Evolutionary conservation across 2,113 vertebrate species (phyloP).

Genomic region (Neodontobutis hainanensis): DNA sequence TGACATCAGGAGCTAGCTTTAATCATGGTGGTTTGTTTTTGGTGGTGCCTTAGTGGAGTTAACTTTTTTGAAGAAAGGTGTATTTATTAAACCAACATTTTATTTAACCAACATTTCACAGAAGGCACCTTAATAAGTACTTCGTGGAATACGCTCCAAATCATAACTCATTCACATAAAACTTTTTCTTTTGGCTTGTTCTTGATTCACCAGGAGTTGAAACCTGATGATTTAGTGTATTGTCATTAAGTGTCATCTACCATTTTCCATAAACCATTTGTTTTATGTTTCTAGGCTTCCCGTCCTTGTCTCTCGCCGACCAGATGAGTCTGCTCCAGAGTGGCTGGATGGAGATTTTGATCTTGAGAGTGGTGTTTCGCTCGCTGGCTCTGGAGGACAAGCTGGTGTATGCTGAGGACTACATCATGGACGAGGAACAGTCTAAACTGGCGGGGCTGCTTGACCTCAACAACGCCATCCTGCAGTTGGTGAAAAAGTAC

Average conservation of each 20-base stretch:
- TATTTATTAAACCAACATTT: background rate
- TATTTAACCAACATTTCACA: background rate
- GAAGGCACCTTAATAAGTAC: too few species aligned
- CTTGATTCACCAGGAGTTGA: too few species aligned
- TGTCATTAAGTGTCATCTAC: background rate
- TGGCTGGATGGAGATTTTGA: constrained; percentile 98
- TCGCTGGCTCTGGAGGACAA: constrained; percentile 92
- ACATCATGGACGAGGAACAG: constrained; percentile 96
- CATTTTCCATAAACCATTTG: background rate
- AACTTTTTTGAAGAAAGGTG: too few species aligned
- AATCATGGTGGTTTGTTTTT: too few species aligned
- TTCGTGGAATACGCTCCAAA: too few species aligned
- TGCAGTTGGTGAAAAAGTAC: constrained; percentile 97
- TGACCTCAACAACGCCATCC: constrained; percentile 94
- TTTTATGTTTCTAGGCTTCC: constrained; percentile 84
- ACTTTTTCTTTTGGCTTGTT: too few species aligned
- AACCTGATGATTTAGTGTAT: too few species aligned
- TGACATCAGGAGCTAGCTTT: background rate
- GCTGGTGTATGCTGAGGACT: constrained; percentile 97
- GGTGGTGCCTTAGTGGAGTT: too few species aligned
- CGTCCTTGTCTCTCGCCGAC: constrained; percentile 94
- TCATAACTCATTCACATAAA: too few species aligned
- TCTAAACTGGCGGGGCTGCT: constrained; percentile 94
- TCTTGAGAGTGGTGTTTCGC: constrained; percentile 94
- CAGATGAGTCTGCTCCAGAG: constrained; percentile 99